Evolutionary conservation across 2,888 invertebrate species (phyloP), one percentile per base, ranked within the genome.

Genomic region (Meloe dianella): DNA sequence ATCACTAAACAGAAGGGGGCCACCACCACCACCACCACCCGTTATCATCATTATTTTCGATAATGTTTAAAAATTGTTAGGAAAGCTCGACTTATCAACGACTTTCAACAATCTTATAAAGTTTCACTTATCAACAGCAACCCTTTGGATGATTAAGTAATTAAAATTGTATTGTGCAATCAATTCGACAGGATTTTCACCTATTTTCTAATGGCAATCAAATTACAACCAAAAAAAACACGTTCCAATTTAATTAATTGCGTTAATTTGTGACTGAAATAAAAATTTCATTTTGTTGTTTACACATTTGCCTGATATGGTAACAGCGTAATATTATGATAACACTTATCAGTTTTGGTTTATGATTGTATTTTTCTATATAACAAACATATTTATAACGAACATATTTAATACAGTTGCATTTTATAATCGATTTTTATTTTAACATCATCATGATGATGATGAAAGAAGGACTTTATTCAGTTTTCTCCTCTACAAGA

Each of bases 401-500:
- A 54, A 24, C 14, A 24, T n/a, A n/a, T 24, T 54, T 54, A 3
- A 54, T 24, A 24, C 22, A 12, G 54, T 24, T 54, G 54, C 54
- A 54, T 54, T n/a, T 14, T 24, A 51, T 51, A 51, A 51, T 51
- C 10, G 51, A 22, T 22, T 22, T 51, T 22, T 51, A 20, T 54
- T 54, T 5, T 24, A 24, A 20, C 24, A 54, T 20, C 24, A 54
- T 24, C 54, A 24, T 24, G 3, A 54, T 24, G 22, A 51, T 51
- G 22, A 51, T 51, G 54, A 54, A 24, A 54, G 54, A 54, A 24
- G 12, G 54, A 24, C 54, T 54, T 54, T 54, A 54, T 54, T 54
- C 54, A 54, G 24, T 24, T 35, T 35, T 41, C 57, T 58, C 56
- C 61, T 75, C n/a, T 72, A 71, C 73, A 72, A 72, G 70, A 24